phyloP scores from a whole-genome alignment of 2,113 vertebrate genomes.

The Mus pahari region DNA sequence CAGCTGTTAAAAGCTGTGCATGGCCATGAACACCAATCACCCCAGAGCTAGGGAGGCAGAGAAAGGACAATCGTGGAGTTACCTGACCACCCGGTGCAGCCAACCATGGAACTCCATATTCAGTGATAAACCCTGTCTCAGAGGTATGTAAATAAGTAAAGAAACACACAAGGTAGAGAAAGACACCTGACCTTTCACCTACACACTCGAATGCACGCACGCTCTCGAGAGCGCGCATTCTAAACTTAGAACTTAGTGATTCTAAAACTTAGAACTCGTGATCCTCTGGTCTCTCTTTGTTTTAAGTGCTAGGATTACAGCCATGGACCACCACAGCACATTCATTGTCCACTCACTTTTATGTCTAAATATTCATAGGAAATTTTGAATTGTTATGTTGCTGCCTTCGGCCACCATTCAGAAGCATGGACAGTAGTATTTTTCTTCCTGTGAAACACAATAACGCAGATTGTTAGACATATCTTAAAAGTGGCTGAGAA shows the following conservation, averaged over 20 bases:
- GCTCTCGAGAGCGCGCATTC: too few species aligned
- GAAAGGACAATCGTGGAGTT: background rate
- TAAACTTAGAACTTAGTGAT: too few species aligned
- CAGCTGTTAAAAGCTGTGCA: background rate
- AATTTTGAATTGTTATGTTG: background rate
- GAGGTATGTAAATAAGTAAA: background rate
- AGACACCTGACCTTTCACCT: background rate
- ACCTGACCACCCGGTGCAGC: too few species aligned
- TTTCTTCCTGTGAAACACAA: conserved; percentile 6
- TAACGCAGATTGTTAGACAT: background rate
- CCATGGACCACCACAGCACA: background rate
- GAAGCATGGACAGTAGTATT: background rate
- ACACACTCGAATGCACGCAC: too few species aligned
- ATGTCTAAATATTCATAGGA: background rate
- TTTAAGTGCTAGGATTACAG: background rate
- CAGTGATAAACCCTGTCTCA: background rate
- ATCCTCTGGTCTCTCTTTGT: background rate
- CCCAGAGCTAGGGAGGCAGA: background rate
- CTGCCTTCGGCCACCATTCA: background rate
- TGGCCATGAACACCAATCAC: too few species aligned
- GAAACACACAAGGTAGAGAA: background rate
- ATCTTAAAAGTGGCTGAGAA: background rate
- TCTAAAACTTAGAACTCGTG: background rate
- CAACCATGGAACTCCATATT: background rate
- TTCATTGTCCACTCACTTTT: background rate